A percentile compares a stretch with the other conserved stretches of the same genome.
These are phyloP conservation scores for Trogon melanurus DNA, from an alignment of 2,113 vertebrate species.

Conservation along the genomic window DNA sequence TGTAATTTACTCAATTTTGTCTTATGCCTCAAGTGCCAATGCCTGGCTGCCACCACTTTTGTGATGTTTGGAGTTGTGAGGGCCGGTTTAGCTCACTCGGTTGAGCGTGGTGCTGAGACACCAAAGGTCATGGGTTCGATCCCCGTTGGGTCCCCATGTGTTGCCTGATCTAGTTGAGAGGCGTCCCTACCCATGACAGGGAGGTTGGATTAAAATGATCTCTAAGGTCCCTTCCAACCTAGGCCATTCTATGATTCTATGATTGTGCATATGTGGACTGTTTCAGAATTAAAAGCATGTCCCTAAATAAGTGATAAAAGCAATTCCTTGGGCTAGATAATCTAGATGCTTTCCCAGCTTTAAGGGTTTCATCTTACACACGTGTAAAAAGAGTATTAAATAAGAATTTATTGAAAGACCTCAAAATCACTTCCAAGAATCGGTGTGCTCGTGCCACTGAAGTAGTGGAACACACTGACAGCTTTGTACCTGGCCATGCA, in stretches of 20 bases:
- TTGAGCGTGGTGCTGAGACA: too few relatives aligned
- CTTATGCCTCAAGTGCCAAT: background rate
- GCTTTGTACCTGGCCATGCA: background rate
- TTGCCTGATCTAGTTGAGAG: too few relatives aligned
- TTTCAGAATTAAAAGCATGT: background rate
- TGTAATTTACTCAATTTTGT: background rate
- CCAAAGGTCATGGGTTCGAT: too few relatives aligned
- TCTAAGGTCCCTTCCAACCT: too few relatives aligned
- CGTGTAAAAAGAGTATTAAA: background rate
- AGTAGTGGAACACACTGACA: background rate
- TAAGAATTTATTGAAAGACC: background rate
- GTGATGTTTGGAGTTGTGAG: background rate
- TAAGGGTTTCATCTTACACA: background rate
- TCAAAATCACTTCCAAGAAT: background rate
- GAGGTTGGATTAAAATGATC: too few relatives aligned
- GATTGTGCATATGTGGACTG: background rate
- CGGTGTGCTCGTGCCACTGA: rapidly evolving
- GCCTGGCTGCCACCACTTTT: background rate
- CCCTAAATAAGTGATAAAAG: background rate
- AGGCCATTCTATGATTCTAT: too few relatives aligned
- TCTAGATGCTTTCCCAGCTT: background rate
- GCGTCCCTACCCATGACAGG: too few relatives aligned
- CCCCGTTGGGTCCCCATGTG: too few relatives aligned
- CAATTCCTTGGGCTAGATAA: background rate
- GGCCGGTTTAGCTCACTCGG: too few relatives aligned